Conservation (phyloP, 64 coral and sea anemone species). For the Dendronephthya gigantea region DNA sequence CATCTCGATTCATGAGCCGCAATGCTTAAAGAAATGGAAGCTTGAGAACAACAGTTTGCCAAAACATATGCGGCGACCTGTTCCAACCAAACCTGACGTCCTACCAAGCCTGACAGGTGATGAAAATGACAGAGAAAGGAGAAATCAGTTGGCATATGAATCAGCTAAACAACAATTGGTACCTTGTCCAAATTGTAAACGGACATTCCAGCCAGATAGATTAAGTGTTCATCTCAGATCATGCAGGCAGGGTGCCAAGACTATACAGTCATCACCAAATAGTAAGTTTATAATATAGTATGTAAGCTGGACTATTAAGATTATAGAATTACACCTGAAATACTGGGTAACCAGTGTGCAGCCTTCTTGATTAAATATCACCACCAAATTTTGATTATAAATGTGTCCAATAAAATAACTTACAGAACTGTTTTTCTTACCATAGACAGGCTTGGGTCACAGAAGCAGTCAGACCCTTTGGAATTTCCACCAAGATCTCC, state of each 20-base stretch:
- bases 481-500: not conserved
- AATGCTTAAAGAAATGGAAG: constrained; percentile 94
- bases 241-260: constrained; percentile 23
- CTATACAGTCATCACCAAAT: not conserved
- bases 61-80: constrained; percentile 57
- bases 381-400: too few relatives aligned
- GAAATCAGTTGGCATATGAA: constrained; percentile 70
- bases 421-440: not conserved
- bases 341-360: too few relatives aligned
- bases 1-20: constrained; percentile 87
- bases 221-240: constrained; percentile 69
- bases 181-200: constrained; percentile 72
- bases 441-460: not conserved
- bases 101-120: constrained; percentile 50
- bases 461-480: not conserved
- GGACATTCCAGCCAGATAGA: constrained; percentile 81
- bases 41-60: constrained; percentile 70
- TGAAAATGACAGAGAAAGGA: constrained; percentile 50
- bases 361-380: too few relatives aligned
- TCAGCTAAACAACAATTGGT: constrained; percentile 71
- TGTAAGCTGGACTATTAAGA: too few relatives aligned
- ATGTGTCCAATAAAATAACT: too few relatives aligned
- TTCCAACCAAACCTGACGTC: constrained; percentile 67
- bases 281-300: not conserved
- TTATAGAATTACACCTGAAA: too few relatives aligned